These are phyloP conservation scores for Rhinichthys osculus DNA, from an alignment of 2,797 vertebrate genomes.

Conservation along the genomic window DNA sequence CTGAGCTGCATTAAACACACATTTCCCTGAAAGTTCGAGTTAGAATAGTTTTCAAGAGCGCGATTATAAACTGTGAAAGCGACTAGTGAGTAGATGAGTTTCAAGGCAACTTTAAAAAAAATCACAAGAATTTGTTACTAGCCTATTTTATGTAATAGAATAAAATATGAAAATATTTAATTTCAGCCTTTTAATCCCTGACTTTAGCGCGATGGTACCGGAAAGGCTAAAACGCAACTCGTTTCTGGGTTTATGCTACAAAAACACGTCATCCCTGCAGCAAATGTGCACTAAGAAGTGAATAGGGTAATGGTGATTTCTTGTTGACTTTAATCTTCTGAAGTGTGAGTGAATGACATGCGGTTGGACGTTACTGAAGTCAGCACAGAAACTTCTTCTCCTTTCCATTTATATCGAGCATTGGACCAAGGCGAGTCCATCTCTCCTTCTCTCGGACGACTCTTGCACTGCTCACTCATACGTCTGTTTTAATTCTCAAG, in stretches of 20 bases:
- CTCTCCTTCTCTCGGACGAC: neutral
- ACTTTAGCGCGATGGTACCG: too few species aligned
- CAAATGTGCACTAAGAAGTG: neutral
- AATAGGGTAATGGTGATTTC: neutral
- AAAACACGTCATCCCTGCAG: neutral
- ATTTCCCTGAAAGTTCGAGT: too few species aligned
- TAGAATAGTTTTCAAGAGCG: too few species aligned
- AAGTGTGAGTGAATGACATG: neutral
- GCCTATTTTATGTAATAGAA: too few species aligned
- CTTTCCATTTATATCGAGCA: neutral
- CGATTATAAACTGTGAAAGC: too few species aligned
- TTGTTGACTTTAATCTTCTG: constrained; percentile 20
- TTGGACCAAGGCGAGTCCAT: neutral
- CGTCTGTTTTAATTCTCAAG: constrained; percentile 10
- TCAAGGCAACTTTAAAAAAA: too few species aligned
- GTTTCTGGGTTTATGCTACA: neutral
- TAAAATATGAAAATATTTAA: too few species aligned
- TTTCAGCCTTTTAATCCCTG: too few species aligned
- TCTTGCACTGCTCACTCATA: constrained; percentile 25
- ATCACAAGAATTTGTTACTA: too few species aligned
- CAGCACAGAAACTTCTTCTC: constrained; percentile 18
- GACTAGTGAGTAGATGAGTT: too few species aligned
- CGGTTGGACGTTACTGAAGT: neutral
- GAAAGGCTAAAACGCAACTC: neutral
- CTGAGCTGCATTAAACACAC: too few species aligned